A percentile compares a stretch with the other conserved stretches of the same genome.
Evolutionary conservation across 2,888 invertebrate genomes (phyloP).

Genomic region (Actias luna): DNA sequence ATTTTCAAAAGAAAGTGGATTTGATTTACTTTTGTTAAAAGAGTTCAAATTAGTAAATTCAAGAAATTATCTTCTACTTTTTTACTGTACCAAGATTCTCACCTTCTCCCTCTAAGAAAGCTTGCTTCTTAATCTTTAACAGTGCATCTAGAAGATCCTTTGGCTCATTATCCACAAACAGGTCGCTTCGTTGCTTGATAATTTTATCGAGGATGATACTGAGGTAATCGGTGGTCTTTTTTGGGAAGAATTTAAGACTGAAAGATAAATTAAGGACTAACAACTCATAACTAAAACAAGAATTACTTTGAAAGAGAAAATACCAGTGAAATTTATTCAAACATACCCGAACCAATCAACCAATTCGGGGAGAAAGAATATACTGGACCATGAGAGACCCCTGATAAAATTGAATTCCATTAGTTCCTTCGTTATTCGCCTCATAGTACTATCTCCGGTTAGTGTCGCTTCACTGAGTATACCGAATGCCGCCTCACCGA

Average conservation of each 20-base stretch:
- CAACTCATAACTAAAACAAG: too few relatives aligned
- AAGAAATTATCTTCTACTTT: too few relatives aligned
- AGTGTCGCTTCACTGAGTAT: slow-evolving; percentile 38
- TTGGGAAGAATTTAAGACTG: slow-evolving; percentile 14
- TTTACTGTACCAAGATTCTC: too few relatives aligned
- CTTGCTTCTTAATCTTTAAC: slow-evolving; percentile 20
- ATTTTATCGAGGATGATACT: neutral
- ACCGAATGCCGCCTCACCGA: slow-evolving; percentile 51
- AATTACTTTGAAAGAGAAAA: too few relatives aligned
- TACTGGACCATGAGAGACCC: slow-evolving; percentile 44
- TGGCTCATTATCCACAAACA: slow-evolving; percentile 12
- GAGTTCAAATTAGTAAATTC: too few relatives aligned
- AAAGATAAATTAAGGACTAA: neutral
- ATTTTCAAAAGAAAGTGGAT: neutral
- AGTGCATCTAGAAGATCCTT: slow-evolving; percentile 30
- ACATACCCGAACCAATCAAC: slow-evolving; percentile 45
- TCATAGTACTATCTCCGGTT: slow-evolving; percentile 45
- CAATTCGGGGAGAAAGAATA: slow-evolving; percentile 52
- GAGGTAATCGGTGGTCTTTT: slow-evolving; percentile 6
- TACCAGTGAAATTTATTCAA: neutral
- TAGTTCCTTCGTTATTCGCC: slow-evolving; percentile 43
- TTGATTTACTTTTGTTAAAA: neutral
- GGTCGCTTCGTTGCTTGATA: slow-evolving; percentile 12
- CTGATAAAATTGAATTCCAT: slow-evolving; percentile 38
- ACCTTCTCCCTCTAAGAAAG: slow-evolving; percentile 16